These are phyloP conservation scores for Scyliorhinus canicula DNA, from an alignment of 2,797 vertebrate genomes.

Conservation along the genomic window DNA sequence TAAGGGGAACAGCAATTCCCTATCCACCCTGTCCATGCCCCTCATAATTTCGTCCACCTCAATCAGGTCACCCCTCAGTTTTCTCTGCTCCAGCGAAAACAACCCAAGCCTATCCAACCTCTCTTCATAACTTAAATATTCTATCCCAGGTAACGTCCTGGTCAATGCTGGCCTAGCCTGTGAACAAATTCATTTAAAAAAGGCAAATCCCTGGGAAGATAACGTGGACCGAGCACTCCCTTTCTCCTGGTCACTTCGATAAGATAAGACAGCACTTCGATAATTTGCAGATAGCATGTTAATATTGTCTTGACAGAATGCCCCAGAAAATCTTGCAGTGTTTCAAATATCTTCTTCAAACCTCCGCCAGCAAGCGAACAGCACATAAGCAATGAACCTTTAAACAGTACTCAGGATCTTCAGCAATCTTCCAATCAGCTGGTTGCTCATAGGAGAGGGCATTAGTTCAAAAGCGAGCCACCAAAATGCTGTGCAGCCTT, in stretches of 20 bases:
- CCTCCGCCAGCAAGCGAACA: not conserved
- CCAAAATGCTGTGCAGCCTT: not conserved
- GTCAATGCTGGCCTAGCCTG: no score
- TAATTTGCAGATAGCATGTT: not conserved
- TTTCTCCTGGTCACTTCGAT: not conserved
- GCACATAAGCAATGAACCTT: not conserved
- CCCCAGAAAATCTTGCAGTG: not conserved
- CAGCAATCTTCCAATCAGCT: not conserved
- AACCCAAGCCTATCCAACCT: no score
- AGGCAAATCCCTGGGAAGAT: not conserved
- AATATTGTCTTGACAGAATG: not conserved
- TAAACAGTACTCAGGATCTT: not conserved
- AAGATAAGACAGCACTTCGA: not conserved
- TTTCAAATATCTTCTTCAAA: not conserved
- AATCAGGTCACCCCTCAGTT: no score
- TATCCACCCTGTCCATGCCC: no score
- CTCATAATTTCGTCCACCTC: no score
- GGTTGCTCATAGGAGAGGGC: not conserved
- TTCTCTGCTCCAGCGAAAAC: no score
- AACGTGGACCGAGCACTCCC: not conserved
- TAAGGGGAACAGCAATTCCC: no score
- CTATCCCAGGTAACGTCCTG: no score
- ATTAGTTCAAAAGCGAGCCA: not conserved
- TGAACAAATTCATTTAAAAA: no score
- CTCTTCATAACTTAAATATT: no score